Percentiles rank a stretch among this genome's conserved stretches.
Evolutionary conservation across 2,797 vertebrate genomes (phyloP).

Genomic region (Astyanax mexicanus): DNA sequence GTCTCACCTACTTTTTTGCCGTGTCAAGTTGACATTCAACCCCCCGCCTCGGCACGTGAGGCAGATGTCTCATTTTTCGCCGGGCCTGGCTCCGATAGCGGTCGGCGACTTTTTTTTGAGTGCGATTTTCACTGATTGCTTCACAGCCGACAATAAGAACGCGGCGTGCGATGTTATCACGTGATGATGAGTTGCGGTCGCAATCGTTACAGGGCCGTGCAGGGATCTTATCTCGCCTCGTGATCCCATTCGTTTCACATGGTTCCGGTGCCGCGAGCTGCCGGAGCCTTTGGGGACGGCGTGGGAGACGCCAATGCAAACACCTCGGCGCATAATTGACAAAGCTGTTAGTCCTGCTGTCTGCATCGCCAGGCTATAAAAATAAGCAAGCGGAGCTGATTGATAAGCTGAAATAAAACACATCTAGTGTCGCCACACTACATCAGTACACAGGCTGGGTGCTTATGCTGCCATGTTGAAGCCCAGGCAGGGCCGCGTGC

Average conservation of each 20-base stretch:
- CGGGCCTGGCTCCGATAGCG: neutral
- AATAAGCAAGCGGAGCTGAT: neutral
- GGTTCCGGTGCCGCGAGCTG: too few relatives aligned
- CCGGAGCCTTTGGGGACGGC: neutral
- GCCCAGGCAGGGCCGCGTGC: neutral
- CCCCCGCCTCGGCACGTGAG: constrained; percentile 13
- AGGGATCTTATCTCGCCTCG: neutral
- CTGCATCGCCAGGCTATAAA: constrained; percentile 26
- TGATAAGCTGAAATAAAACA: constrained; percentile 5
- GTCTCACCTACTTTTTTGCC: neutral
- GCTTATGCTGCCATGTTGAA: neutral
- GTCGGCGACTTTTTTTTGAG: neutral
- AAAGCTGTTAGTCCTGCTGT: constrained; percentile 18
- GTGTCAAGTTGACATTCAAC: constrained; percentile 23
- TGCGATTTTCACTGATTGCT: neutral
- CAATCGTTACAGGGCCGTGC: neutral
- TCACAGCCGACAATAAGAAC: constrained; percentile 14
- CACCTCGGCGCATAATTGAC: constrained; percentile 19
- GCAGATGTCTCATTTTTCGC: constrained; percentile 17
- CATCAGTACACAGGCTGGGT: neutral
- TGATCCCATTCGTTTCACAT: neutral
- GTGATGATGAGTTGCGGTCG: constrained; percentile 3
- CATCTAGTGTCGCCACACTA: neutral
- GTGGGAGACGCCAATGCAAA: constrained; percentile 22
- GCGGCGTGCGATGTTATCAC: constrained; percentile 5